A percentile compares a stretch with the other conserved stretches of the same genome.
phyloP scores from a whole-genome alignment of 2,797 vertebrate species.

The Halcyon leucocephala region DNA sequence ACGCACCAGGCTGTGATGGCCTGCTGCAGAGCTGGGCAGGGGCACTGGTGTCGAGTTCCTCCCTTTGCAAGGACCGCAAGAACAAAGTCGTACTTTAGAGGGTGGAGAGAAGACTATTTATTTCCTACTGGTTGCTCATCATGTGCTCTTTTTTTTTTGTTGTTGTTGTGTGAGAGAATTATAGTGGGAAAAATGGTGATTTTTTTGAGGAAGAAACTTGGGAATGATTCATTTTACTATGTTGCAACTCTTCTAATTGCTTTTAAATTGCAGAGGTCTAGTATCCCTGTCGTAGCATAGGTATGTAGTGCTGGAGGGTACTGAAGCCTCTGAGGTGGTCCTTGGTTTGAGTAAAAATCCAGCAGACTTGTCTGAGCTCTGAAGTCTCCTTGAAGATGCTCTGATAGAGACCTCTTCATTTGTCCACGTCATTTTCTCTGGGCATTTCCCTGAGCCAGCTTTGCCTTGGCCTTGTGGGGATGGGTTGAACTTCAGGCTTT shows the following conservation, averaged over 20 bases:
- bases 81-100: background rate
- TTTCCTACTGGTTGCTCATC: background rate
- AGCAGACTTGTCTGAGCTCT: background rate
- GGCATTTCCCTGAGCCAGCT: accelerated
- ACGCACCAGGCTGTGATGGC: accelerated
- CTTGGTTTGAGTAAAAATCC: background rate
- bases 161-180: no score
- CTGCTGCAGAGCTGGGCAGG: background rate
- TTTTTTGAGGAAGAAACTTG: background rate
- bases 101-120: background rate
- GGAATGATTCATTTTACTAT: background rate
- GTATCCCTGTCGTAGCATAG: background rate
- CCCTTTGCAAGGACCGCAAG: background rate
- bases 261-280: background rate
- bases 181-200: background rate
- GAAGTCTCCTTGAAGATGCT: background rate
- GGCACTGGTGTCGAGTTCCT: accelerated
- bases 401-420: background rate
- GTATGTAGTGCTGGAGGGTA: background rate
- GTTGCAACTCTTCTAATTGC: background rate
- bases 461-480: background rate
- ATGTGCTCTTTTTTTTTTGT: no score
- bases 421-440: accelerated
- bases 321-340: background rate
- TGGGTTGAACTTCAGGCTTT: background rate